Evolutionary conservation across 64 coral and sea anemone species (phyloP), one percentile per base, ranked within the genome.

Genomic region (Pocillopora damicornis): DNA sequence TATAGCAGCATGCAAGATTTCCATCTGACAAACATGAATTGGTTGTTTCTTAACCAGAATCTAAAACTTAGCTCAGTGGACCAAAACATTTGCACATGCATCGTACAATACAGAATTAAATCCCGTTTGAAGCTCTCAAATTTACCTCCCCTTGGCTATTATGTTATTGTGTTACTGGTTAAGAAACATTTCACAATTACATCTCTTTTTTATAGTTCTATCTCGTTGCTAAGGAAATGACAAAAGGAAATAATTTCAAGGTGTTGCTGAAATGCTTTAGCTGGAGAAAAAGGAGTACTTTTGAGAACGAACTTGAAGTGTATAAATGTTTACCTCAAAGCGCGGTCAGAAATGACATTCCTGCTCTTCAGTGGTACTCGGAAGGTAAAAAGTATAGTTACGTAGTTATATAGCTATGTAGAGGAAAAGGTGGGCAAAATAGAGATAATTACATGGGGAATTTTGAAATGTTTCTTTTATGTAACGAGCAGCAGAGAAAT

Each of bases 241-340:
- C 20, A 22, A 35, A 51, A 57, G 5, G 75, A 15, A 15, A 5
- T 37, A 42, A 56, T 42, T 22, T 10, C 66, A 77, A 77, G 37
- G 15, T 56, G 75, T 77, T 77, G 22, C 18, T 77, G 37, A 77
- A 77, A 77, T 77, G 75, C 37, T 77, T 77, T 56, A 14, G 8
- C 36, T 16, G 37, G 56, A 51, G 15, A 42, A 77, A 77, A 42
- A 77, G 56, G 9, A 56, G 34, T 77, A 42, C 75, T 51, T 77
- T 77, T 17, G 75, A 77, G 4, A 77, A 77, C 17, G 75, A 77
- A 77, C 38, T 37, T 18, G 56, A 77, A 56, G 16, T 77, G 17
- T 56, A 56, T 16, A 42, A 77, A 77, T 20, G 17, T 38, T 45
- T 77, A 18, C 38, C 38, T 56, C 37, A 45, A 7, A 20, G 3